A percentile compares a stretch with the other conserved stretches of the same genome.
These are phyloP conservation scores for Temnothorax ravouxi DNA, from an alignment of 2,888 invertebrate species.

Conservation along the genomic window DNA sequence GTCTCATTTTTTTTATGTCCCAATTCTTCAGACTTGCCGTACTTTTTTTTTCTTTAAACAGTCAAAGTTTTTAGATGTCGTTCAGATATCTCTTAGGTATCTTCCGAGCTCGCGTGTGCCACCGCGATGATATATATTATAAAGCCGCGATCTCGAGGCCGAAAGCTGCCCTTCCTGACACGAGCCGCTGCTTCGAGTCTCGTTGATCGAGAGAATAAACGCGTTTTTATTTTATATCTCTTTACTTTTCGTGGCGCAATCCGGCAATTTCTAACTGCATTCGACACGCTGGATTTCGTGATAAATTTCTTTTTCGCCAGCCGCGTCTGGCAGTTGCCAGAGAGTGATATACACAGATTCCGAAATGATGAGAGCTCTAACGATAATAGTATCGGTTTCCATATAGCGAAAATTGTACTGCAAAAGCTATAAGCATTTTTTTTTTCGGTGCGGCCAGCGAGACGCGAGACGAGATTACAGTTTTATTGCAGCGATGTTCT, in stretches of 20 bases:
- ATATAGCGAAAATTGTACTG: background rate
- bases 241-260: conserved; percentile 38
- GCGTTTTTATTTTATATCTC: conserved; percentile 10
- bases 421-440: background rate
- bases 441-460: background rate
- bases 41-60: background rate
- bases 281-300: conserved; percentile 1
- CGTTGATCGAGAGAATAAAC: conserved; percentile 55
- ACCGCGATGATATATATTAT: background rate
- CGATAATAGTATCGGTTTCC: background rate
- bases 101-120: background rate
- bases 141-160: background rate
- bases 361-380: conserved; percentile 18
- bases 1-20: background rate
- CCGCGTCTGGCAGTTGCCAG: background rate
- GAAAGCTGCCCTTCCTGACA: conserved; percentile 16
- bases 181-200: conserved; percentile 45
- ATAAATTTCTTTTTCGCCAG: background rate
- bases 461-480: background rate
- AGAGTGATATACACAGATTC: background rate
- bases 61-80: background rate
- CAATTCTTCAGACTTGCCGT: background rate
- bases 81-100: background rate
- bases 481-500: conserved; percentile 16
- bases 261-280: conserved; percentile 42